Conservation (phyloP, 2,888 invertebrate species). For the Caenorhabditis zanzibari region DNA sequence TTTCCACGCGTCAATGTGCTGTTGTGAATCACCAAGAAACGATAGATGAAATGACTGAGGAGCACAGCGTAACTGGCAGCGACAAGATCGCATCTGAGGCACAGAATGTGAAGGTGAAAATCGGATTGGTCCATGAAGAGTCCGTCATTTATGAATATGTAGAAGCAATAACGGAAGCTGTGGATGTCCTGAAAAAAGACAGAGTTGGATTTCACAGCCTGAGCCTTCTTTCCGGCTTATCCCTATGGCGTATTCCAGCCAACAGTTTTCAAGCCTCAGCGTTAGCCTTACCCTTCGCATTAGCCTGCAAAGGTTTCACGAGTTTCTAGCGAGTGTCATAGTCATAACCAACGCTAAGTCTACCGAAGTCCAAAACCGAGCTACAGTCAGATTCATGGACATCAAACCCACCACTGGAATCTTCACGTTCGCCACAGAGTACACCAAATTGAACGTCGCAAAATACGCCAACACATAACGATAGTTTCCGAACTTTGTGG, state of each 20-base stretch:
- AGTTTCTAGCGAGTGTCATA: too few relatives aligned
- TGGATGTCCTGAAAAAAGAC: slow-evolving; percentile 13
- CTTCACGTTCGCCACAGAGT: slow-evolving; percentile 3
- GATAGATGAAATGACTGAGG: slow-evolving; percentile 36
- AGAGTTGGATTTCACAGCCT: too few relatives aligned
- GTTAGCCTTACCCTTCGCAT: too few relatives aligned
- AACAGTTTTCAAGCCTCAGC: too few relatives aligned
- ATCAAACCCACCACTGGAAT: slow-evolving; percentile 28
- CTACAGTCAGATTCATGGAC: too few relatives aligned
- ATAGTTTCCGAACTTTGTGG: slow-evolving; percentile 25
- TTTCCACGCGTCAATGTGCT: neutral
- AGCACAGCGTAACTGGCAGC: slow-evolving; percentile 33
- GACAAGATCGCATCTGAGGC: slow-evolving; percentile 16
- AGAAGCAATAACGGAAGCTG: slow-evolving; percentile 38
- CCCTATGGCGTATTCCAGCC: too few relatives aligned
- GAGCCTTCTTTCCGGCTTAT: too few relatives aligned
- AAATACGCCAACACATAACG: slow-evolving; percentile 14
- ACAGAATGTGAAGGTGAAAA: slow-evolving; percentile 3
- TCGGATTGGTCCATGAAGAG: slow-evolving; percentile 15
- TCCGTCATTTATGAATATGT: slow-evolving; percentile 13
- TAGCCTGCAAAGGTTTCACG: too few relatives aligned
- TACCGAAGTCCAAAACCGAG: too few relatives aligned
- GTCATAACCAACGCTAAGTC: too few relatives aligned
- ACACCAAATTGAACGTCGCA: slow-evolving; percentile 32
- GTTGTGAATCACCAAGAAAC: slow-evolving; percentile 19